Base-by-base conservation (phyloP, 2,113 vertebrate genomes). In the Cebidichthys violaceus region DNA sequence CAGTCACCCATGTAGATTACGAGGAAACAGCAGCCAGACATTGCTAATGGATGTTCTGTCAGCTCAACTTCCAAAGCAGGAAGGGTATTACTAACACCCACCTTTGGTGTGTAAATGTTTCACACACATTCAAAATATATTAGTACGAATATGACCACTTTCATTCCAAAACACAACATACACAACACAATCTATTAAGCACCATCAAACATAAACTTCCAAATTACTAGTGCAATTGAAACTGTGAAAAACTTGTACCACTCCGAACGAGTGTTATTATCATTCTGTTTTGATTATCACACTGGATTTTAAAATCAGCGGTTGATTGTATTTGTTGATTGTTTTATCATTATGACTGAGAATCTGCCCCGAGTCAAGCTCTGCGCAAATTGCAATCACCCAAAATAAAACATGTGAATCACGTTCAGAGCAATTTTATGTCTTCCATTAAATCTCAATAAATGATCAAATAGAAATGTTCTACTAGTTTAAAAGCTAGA, bases 21-120 rank as follows among this genome's bases (percentile, higher is more conserved):
- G 71, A 67, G 72, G 88, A 82, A 71, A 75, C 77, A 70, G 37
- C 66, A 66, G 41, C 43, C 66, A 85, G 77, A 80, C 57, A 60
- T 70, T 73, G 57, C 79, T 79, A 90, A 90, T 90, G 88, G 85
- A 81, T 88, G 61, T 68, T 65, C 75, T 89, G 47, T 69, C 37
- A 70, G 79, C 85, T 81, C 35, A 65, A 73, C 66, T 57, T 77
- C 52, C 45, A 61, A 7, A 69, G 67, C n/a, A 67, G 78, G 55
- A 59, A 65, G 52, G 27, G 60, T 29, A 41, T 65, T 68, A 76
- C 31, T 29, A 70, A 59, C 45, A 77, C 7, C 39, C 8, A 39
- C 54, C 33, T 88, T 82, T 72, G 81, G 29, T 50, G 74, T 75
- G 66, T 79, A 70, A 31, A 78, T 82, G 54, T 78, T 11, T 68